Evolutionary conservation across 2,113 vertebrate species (phyloP).

Genomic region (Orientallactaga bullata): DNA sequence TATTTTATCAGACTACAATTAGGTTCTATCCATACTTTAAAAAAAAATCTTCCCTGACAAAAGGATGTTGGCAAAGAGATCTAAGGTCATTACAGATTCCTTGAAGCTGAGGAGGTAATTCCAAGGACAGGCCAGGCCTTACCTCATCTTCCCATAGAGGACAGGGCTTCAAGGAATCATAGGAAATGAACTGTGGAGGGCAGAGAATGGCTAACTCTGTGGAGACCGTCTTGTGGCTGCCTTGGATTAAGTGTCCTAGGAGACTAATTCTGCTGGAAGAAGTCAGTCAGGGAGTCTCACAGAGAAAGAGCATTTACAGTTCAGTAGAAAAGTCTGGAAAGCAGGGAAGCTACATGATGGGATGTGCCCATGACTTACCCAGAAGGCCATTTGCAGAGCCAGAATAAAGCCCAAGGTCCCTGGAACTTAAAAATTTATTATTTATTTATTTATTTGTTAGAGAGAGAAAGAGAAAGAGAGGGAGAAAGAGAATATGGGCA

Average conservation of each 20-base stretch:
- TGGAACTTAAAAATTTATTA: too few relatives aligned
- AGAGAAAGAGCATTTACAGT: background rate
- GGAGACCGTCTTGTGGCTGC: background rate
- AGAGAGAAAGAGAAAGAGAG: too few relatives aligned
- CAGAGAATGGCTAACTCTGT: background rate
- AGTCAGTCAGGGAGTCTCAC: background rate
- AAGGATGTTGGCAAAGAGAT: background rate
- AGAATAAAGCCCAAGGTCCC: background rate
- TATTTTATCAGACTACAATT: constrained; percentile 10
- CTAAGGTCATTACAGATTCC: background rate
- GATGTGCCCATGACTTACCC: background rate
- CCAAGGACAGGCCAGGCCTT: fast-evolving
- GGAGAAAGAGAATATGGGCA: too few relatives aligned
- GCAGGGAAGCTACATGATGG: background rate
- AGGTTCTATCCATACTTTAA: background rate
- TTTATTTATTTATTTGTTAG: too few relatives aligned
- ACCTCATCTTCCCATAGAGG: background rate
- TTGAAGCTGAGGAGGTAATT: background rate
- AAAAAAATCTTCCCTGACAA: constrained; percentile 21
- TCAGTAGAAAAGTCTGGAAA: background rate
- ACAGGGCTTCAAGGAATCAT: background rate
- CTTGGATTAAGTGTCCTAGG: background rate
- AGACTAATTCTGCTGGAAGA: background rate
- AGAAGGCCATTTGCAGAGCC: background rate
- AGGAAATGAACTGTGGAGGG: background rate